Conservation (phyloP, 2,797 vertebrate genomes). For the Gallinago nigripennis region DNA sequence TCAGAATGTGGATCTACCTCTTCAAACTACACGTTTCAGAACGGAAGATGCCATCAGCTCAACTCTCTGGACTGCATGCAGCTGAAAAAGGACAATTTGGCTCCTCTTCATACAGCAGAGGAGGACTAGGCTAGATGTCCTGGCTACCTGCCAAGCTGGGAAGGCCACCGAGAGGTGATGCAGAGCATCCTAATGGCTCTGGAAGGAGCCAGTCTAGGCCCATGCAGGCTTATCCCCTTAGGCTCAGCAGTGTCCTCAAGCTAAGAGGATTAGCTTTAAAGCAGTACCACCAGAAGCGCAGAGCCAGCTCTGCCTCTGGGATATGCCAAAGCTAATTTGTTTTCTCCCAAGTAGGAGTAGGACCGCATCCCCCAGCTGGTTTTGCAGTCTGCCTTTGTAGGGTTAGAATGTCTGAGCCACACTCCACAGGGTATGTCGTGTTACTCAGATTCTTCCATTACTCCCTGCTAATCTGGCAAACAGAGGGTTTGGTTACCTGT, state of each 20-base stretch:
- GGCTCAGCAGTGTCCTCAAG: neutral
- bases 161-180: neutral
- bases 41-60: neutral
- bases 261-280: constrained; percentile 44
- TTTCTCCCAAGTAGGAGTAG: neutral
- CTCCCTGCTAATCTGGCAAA: neutral
- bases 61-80: neutral
- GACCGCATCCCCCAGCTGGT: neutral
- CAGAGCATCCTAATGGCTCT: neutral
- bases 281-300: constrained; percentile 13
- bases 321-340: constrained; percentile 4
- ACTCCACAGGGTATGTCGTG: neutral
- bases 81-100: neutral
- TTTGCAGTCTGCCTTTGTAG: neutral
- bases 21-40: neutral
- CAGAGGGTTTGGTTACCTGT: neutral
- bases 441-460: neutral
- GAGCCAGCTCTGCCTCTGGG: neutral
- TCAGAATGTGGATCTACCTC: neutral
- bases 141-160: neutral
- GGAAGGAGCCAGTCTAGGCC: neutral
- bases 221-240: neutral
- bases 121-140: neutral
- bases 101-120: neutral
- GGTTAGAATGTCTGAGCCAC: neutral